Conservation (phyloP, 2,888 invertebrate genomes). For the Xestobium rufovillosum region DNA sequence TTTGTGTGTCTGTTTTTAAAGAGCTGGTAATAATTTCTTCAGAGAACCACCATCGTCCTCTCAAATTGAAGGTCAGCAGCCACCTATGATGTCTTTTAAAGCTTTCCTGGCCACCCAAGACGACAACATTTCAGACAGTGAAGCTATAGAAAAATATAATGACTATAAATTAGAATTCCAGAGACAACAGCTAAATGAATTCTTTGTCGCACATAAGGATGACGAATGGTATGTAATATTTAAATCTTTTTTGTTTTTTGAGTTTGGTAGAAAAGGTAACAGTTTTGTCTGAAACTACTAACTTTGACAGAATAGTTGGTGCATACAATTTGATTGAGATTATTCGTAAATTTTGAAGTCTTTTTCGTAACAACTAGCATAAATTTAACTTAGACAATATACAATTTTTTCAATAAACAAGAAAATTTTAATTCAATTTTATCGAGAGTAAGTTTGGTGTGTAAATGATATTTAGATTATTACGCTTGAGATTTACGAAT, state of each 20-base stretch:
- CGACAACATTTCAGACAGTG: slow-evolving; percentile 95
- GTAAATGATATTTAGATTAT: too few relatives aligned
- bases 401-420: too few relatives aligned
- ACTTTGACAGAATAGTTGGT: neutral
- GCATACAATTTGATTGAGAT: too few relatives aligned
- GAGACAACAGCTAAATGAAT: slow-evolving; percentile 93
- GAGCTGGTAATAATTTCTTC: slow-evolving; percentile 43
- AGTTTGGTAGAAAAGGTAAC: slow-evolving; percentile 6
- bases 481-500: too few relatives aligned
- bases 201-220: slow-evolving; percentile 98
- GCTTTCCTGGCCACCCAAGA: slow-evolving; percentile 94
- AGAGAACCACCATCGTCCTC: slow-evolving; percentile 44
- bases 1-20: slow-evolving; percentile 32
- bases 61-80: slow-evolving; percentile 57
- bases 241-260: slow-evolving; percentile 13
- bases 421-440: too few relatives aligned
- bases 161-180: slow-evolving; percentile 98
- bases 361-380: too few relatives aligned
- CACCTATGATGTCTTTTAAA: slow-evolving; percentile 95
- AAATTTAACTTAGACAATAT: too few relatives aligned
- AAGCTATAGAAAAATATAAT: slow-evolving; percentile 93
- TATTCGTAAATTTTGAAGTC: too few relatives aligned
- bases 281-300: slow-evolving; percentile 5
- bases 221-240: slow-evolving; percentile 89
- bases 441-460: too few relatives aligned